Base-by-base conservation (phyloP, 2,888 invertebrate genomes). In the Drosophila birchii region DNA sequence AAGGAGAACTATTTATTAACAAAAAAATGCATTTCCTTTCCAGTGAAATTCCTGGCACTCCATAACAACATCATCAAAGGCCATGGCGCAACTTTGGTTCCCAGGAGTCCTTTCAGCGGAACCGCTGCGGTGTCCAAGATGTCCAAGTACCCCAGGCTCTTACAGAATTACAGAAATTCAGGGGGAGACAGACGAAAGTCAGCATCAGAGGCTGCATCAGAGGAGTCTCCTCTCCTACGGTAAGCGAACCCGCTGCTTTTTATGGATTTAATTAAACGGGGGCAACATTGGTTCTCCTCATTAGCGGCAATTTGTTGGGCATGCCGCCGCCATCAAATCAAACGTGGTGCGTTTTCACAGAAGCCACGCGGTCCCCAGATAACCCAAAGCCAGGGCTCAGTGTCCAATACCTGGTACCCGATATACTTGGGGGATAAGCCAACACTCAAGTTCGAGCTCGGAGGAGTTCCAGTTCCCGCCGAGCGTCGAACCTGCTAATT, bases 301-400 rank as follows among this genome's bases (percentile, higher is more conserved):
- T 86, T 85, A 86, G 87, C 79, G 78, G 80, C 85, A 82, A 87
- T 85, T 87, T 85, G 85, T 72, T 86, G 70, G 59, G 78, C 73
- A 78, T 74, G 78, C 82, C 66, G 76, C 57, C 75, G 76, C 57
- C 75, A 47, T 66, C 76, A 76, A 76, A 78, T 62, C 66, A 55
- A 73, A 72, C 56, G 45, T 36, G 51, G 18, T 43, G 56, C 62
- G 39, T 64, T 73, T 71, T 72, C 73, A 73, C 73, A 63, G 73
- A 72, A 73, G 73, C 55, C 73, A 51, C 49, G n/a, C 55, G 55
- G 64, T 72, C 73, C 74, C 74, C 59, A 64, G 66, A 49, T 64
- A 60, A 60, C 47, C 73, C 73, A 44, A 38, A 38, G 26, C 8
- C 45, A 12, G 20, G 18, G 41, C 26, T 11, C 11, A 41, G 5